These are phyloP conservation scores for Lasioglossum albipes DNA, from an alignment of 1,140 invertebrate genomes.

Conservation along the genomic window DNA sequence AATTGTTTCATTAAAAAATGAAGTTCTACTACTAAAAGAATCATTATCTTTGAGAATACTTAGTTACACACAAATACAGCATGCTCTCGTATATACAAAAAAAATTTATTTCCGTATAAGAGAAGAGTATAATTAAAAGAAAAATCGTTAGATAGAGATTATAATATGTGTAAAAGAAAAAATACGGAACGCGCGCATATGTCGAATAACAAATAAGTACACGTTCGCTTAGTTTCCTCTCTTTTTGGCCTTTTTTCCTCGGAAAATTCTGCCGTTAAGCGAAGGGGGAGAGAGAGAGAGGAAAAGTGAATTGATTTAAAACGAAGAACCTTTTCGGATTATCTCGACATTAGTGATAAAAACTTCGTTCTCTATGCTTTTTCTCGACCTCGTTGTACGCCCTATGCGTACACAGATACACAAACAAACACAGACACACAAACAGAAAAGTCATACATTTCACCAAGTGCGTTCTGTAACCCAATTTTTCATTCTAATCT, in stretches of 20 bases:
- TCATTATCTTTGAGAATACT: slow-evolving; percentile 64
- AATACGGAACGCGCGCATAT: slow-evolving; percentile 54
- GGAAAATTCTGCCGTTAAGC: no score
- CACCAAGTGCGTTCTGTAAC: slow-evolving; percentile 63
- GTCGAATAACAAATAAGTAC: slow-evolving; percentile 52
- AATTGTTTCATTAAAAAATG: slow-evolving; percentile 65
- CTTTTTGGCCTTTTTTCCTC: slow-evolving; percentile 43
- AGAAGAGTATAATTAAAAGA: slow-evolving; percentile 27
- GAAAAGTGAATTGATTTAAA: no score
- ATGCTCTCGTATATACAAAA: slow-evolving; percentile 41
- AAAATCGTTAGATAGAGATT: slow-evolving; percentile 23
- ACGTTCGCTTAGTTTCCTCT: slow-evolving; percentile 60
- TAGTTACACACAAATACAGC: slow-evolving; percentile 29
- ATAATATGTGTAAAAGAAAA: slow-evolving; percentile 11
- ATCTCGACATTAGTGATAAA: slow-evolving; percentile 51
- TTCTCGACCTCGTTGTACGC: slow-evolving; percentile 28
- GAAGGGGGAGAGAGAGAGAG: no score
- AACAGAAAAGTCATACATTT: slow-evolving; percentile 42
- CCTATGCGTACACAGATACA: slow-evolving; percentile 13
- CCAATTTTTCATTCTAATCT: slow-evolving; percentile 60
- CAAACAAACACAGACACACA: no score
- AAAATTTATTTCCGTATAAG: slow-evolving; percentile 57
- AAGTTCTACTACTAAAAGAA: slow-evolving; percentile 62
- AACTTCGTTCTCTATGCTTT: slow-evolving; percentile 64
- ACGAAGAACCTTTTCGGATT: no score